Base-by-base conservation (phyloP, 2,113 vertebrate species). In the Chionis minor region DNA sequence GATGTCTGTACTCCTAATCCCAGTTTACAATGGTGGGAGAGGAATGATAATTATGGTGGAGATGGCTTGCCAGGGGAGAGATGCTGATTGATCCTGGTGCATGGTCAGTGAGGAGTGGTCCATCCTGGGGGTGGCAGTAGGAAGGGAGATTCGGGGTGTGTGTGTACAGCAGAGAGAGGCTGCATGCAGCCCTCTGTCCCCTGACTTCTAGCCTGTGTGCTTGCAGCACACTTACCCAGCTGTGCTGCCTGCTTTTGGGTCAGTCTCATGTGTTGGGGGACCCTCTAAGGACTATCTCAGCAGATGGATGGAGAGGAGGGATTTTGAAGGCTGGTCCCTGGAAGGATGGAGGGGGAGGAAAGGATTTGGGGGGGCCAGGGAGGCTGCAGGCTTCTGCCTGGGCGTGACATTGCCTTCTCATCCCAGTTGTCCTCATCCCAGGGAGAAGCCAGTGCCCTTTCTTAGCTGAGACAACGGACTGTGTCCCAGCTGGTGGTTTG, bases 91-190 rank as follows among this genome's bases (percentile, higher is more conserved):
- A 65, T 66, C 38, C 22, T 27, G 52, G 45, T 55, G 61, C 32
- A 10, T 47, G 40, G 22, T 67, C 59, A 38, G 51, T 23, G 26
- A 52, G 23, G 40, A 79, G 33, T 6, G 35, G 44, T 79, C 40
- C 0, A 0, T 35, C 24, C 42, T 63, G 28, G 28, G 2, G 3
- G 47, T 59, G 35, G 35, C 47, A 38, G 15, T 27, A 33, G 55
- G 35, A 65, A 49, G 27, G 28, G 18, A 18, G 18, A 11, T 44
- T 11, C 8, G 11, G 9, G 6, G 21, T 32, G 18, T n/a, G 16
- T 38, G 12, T 32, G 15, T 16, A 23, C 23, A 51, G n/a, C 56
- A 5, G 0, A 22, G 40, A 77, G 71, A 47, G 18, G 18, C 6
- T 58, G 12, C 40, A 71, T 58, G 12, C 40, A 71, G 12, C 27